Evolutionary conservation across 2,888 invertebrate genomes (phyloP), one percentile per base, ranked within the genome.

Genomic region (Apocheima hispidaria): DNA sequence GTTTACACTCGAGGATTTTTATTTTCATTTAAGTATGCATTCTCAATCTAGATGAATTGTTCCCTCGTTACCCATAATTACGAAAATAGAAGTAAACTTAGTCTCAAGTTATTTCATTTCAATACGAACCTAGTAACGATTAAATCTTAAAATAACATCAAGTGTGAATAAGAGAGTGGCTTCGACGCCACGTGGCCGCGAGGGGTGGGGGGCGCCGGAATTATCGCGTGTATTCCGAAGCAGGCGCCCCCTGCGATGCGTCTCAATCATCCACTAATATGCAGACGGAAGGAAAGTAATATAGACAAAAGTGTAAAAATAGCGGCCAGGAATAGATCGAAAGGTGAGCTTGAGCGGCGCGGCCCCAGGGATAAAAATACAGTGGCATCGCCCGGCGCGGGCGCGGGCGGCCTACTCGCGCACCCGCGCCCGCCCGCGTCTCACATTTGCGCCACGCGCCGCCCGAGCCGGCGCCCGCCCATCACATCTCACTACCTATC

Each of bases 301-400:
- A 90, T 88, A 92, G 91, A 92, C 91, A 92, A 90, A 91, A 88
- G 90, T 91, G 88, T 91, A 91, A 87, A 89, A 90, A 88, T 90
- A 91, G 73, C 65, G 72, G 60, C 79, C 85, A 83, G 82, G 82
- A 92, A 92, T 92, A 92, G 90, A 89, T 81, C 82, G 90, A 90
- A 90, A 92, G 92, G 92, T 91, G 91, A 90, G 91, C 89, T 88
- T 85, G 79, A 82, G 83, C 86, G 84, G 83, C 84, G 82, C 85
- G 87, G 90, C 89, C 88, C 87, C 87, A 84, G 82, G 79, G 72
- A 79, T 90, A 90, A 82, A 90, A 91, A 90, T 90, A 90, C 73
- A 69, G 74, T 75, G 79, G 79, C 83, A 30, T 46, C 46, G 26
- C 18, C 30, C 18, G 28, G 46, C 43, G 28, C 28, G 46, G 2